phyloP scores from a whole-genome alignment of 92 coral and sea anemone species.

The Bergia puertoricense region DNA sequence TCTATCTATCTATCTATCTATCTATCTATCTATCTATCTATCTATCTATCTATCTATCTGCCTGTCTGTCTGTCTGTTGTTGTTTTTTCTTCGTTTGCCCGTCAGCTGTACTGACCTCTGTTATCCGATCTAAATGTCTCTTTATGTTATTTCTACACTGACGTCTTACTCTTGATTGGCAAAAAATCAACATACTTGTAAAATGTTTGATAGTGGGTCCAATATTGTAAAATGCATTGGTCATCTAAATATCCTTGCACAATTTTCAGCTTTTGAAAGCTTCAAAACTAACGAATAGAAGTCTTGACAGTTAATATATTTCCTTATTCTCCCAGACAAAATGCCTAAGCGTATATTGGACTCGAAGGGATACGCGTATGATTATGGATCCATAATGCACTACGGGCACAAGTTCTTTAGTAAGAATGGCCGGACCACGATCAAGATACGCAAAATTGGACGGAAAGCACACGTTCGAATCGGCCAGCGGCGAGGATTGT shows the following conservation, averaged over 20 bases:
- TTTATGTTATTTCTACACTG: too few species aligned
- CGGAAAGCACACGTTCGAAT: constrained; percentile 74
- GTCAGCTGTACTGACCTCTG: too few species aligned
- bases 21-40: not conserved
- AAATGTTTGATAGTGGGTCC: too few species aligned
- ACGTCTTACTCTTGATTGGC: too few species aligned
- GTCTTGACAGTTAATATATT: not conserved
- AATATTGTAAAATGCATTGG: too few species aligned
- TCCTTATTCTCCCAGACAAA: constrained; percentile 61
- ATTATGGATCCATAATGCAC: constrained; percentile 95
- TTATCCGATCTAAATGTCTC: too few species aligned
- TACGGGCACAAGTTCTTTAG: constrained; percentile 92
- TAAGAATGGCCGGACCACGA: constrained; percentile 76
- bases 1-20: not conserved
- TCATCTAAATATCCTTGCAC: too few species aligned
- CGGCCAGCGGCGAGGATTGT: constrained; percentile 91
- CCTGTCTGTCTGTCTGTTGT: not conserved
- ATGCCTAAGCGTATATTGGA: constrained; percentile 85
- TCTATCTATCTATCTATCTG: not conserved
- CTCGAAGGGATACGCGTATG: constrained; percentile 94
- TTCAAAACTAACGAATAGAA: too few species aligned
- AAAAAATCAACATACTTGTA: too few species aligned
- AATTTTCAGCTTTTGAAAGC: not conserved
- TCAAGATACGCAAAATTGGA: constrained; percentile 80
- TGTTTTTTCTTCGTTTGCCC: not conserved